These are phyloP conservation scores for Protonibea diacanthus DNA, from an alignment of 2,797 vertebrate species.

Conservation along the genomic window DNA sequence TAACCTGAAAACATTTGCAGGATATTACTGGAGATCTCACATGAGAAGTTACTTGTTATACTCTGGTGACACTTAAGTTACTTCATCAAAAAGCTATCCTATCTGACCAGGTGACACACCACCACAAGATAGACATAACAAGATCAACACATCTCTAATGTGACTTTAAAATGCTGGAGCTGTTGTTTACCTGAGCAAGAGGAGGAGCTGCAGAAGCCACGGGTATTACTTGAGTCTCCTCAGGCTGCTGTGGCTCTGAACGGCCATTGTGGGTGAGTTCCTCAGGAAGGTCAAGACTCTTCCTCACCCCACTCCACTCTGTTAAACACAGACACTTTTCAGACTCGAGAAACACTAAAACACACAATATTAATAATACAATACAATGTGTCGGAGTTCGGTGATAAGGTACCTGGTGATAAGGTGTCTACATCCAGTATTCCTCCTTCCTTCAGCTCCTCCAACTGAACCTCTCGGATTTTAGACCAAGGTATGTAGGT, in stretches of 20 bases:
- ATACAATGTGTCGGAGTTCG: neutral
- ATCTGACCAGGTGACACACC: neutral
- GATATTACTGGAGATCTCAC: slow-evolving; percentile 11
- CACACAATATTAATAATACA: neutral
- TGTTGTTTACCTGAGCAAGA: slow-evolving; percentile 67
- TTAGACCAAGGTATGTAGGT: slow-evolving; percentile 98
- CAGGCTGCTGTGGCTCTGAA: slow-evolving; percentile 76
- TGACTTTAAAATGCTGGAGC: neutral
- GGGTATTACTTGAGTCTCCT: slow-evolving; percentile 70
- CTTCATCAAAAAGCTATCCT: neutral
- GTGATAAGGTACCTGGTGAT: slow-evolving; percentile 93
- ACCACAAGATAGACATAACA: neutral
- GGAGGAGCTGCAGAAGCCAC: slow-evolving; percentile 44
- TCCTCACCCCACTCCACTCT: slow-evolving; percentile 83
- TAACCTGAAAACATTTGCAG: slow-evolving; percentile 71
- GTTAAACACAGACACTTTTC: neutral
- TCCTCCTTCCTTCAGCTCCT: slow-evolving; percentile 95
- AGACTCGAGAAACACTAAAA: neutral
- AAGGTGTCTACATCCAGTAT: slow-evolving; percentile 94
- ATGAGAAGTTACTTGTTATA: neutral
- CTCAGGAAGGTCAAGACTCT: slow-evolving; percentile 70
- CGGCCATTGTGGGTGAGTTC: slow-evolving; percentile 85
- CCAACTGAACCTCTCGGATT: slow-evolving; percentile 92
- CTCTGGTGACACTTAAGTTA: neutral
- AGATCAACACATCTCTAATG: neutral